Evolutionary conservation across 2,888 invertebrate genomes (phyloP).

Genomic region (Netelia inedita): DNA sequence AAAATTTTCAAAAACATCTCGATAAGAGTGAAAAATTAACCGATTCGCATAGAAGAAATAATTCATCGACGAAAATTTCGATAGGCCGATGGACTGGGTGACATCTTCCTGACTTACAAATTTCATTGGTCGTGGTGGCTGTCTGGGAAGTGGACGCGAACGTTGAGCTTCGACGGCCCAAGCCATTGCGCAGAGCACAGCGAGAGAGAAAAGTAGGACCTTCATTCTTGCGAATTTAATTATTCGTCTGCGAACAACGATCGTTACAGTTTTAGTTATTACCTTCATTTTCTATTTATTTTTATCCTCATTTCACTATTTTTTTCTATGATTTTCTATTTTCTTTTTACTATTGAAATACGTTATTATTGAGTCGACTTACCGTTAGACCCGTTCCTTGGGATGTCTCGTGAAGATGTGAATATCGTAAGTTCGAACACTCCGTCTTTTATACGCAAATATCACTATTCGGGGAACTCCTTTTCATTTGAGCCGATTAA

Average conservation of each 20-base stretch:
- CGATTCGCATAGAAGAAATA: background rate
- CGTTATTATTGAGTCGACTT: background rate
- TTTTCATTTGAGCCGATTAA: background rate
- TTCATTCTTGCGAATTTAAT: constrained; percentile 37
- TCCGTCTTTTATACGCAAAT: constrained; percentile 39
- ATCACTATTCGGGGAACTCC: constrained; percentile 31
- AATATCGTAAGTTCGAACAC: constrained; percentile 1
- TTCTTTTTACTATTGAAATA: no score
- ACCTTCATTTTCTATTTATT: no score
- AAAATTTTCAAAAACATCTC: no score
- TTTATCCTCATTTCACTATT: no score
- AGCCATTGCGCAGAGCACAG: constrained; percentile 23
- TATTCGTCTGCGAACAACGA: background rate
- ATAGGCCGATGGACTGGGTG: background rate
- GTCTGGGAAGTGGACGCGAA: background rate
- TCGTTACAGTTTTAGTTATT: no score
- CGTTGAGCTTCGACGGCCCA: constrained; percentile 39
- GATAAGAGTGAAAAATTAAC: background rate
- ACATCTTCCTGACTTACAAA: constrained; percentile 11
- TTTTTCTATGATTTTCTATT: background rate
- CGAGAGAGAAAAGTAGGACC: constrained; percentile 28
- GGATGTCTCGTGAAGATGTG: constrained; percentile 7
- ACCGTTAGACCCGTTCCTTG: constrained; percentile 16
- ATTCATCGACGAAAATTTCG: background rate
- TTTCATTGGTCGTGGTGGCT: constrained; percentile 15